Conservation (phyloP, 2,888 invertebrate genomes). For the Polymixis lichenea region DNA sequence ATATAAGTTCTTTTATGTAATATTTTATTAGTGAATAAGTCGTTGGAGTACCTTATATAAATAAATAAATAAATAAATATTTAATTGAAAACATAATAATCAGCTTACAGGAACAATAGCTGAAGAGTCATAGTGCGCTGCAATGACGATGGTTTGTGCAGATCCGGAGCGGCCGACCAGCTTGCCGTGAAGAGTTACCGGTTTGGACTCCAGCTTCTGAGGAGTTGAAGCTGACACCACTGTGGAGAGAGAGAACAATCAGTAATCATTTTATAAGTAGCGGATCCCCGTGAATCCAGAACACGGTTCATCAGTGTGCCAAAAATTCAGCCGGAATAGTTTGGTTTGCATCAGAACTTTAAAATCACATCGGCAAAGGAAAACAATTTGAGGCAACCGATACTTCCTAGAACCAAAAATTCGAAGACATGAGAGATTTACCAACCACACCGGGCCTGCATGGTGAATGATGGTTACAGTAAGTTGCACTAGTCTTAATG, state of each 20-base stretch:
- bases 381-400: too few relatives aligned
- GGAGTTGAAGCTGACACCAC: constrained; percentile 94
- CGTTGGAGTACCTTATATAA: too few relatives aligned
- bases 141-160: constrained; percentile 96
- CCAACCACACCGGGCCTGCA: too few relatives aligned
- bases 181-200: constrained; percentile 96
- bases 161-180: constrained; percentile 93
- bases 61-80: too few relatives aligned
- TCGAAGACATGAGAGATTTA: too few relatives aligned
- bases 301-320: not conserved
- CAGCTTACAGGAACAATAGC: constrained; percentile 96
- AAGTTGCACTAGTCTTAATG: too few relatives aligned
- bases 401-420: too few relatives aligned
- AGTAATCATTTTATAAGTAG: not conserved
- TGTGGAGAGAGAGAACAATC: constrained; percentile 57
- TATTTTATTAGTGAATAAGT: too few relatives aligned
- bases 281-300: not conserved
- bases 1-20: too few relatives aligned
- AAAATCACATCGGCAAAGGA: too few relatives aligned
- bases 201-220: constrained; percentile 94
- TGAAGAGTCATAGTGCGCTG: constrained; percentile 98
- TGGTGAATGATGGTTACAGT: too few relatives aligned
- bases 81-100: not conserved
- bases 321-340: not conserved
- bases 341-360: not conserved